These are phyloP conservation scores for Crocodylus rhombifer DNA, from an alignment of 2,797 vertebrate species.

Conservation along the genomic window DNA sequence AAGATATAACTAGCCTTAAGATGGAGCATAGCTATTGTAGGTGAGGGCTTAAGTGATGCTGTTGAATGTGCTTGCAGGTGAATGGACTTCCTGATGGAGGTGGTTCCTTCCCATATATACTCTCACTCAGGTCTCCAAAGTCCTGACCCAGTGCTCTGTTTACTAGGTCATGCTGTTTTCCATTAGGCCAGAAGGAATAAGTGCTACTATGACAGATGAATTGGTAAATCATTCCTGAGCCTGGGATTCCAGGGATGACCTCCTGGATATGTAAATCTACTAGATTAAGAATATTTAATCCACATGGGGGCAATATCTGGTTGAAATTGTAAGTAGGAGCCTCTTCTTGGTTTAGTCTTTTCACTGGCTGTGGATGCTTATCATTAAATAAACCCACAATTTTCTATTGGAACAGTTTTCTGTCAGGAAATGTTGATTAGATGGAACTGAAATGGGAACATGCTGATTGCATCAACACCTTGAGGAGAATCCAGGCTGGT, in stretches of 20 bases:
- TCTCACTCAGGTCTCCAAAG: too few relatives aligned
- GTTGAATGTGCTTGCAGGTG: too few relatives aligned
- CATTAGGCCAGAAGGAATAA: too few relatives aligned
- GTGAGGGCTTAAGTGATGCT: too few relatives aligned
- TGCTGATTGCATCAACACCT: neutral
- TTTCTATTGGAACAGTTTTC: neutral
- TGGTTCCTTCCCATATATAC: too few relatives aligned
- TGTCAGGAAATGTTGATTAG: neutral
- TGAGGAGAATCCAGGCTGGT: neutral
- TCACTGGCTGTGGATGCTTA: neutral
- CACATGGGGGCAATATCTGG: neutral
- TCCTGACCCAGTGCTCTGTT: too few relatives aligned
- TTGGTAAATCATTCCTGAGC: too few relatives aligned
- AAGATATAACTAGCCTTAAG: too few relatives aligned
- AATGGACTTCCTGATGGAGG: too few relatives aligned
- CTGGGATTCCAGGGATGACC: neutral
- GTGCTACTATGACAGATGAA: too few relatives aligned
- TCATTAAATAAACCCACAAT: neutral
- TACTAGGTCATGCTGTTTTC: too few relatives aligned
- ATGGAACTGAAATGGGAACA: neutral
- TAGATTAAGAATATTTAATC: neutral
- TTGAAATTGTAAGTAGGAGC: neutral
- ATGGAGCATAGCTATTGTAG: too few relatives aligned
- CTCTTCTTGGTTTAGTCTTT: neutral
- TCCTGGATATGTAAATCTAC: neutral